These are phyloP conservation scores for Chamaetylas fuelleborni DNA, from an alignment of 2,113 vertebrate species.

Conservation along the genomic window DNA sequence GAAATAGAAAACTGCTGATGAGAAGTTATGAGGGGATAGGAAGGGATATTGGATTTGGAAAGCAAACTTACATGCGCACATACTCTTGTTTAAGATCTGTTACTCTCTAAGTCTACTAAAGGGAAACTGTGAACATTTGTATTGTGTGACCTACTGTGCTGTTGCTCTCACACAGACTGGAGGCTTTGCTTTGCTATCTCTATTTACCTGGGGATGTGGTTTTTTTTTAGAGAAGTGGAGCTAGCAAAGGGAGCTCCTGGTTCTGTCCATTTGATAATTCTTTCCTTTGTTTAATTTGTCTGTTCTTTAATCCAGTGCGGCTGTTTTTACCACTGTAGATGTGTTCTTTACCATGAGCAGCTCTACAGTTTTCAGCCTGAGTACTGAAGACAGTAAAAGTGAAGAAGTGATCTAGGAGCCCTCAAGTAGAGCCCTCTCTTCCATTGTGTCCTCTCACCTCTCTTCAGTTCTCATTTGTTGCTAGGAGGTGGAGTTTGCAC, in stretches of 20 bases:
- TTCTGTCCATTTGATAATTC: background rate
- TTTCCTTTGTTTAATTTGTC: background rate
- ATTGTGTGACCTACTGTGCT: background rate
- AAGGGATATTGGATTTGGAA: constrained; percentile 11
- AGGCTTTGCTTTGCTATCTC: background rate
- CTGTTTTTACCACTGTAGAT: background rate
- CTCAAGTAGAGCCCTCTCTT: background rate
- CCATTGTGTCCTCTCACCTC: background rate
- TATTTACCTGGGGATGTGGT: rapidly evolving
- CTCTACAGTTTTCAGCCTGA: background rate
- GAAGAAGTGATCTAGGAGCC: background rate
- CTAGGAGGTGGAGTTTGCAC: background rate
- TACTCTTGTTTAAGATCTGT: background rate
- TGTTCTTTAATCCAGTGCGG: background rate
- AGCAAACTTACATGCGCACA: background rate
- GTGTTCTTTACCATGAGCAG: background rate
- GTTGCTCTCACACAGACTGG: background rate
- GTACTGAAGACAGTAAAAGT: background rate
- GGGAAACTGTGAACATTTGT: background rate
- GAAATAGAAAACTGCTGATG: constrained; percentile 35
- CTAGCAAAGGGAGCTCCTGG: background rate
- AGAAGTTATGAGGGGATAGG: background rate
- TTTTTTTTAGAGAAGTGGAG: background rate
- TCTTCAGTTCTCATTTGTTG: background rate
- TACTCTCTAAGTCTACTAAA: background rate